Evolutionary conservation across 2,113 vertebrate species (phyloP), one percentile per base, ranked within the genome.

Genomic region (Propithecus coquereli): DNA sequence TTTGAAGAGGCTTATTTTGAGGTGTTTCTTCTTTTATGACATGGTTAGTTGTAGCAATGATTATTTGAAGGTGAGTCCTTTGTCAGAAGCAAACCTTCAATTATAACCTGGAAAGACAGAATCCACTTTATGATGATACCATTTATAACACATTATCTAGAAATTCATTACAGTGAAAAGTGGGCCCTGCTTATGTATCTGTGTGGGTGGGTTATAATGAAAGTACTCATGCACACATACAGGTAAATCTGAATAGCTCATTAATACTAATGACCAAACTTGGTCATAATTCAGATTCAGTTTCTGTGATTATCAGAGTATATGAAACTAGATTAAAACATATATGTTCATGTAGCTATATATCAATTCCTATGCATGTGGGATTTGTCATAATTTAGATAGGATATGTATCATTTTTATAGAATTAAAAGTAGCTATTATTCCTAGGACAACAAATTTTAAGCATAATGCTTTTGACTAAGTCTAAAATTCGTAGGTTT

Each of bases 1-100:
- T 96, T 40, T 71, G 34, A 85, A 91, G 71, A 94, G 11, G 37
- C 90, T 92, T 94, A 84, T 92, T 91, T 95, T 83, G 30, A 92
- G 57, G 37, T 57, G 79, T 66, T 65, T 94, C 34, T 93, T 89
- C 52, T 94, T 90, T 94, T 76, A 47, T 90, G 81, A 74, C 57
- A 80, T 37, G 34, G 16, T 71, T 86, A 81, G 3, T 73, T 87
- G 65, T 87, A 90, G 30, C 17, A 93, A 65, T 87, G 73, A 92
- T 94, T 90, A 90, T 79, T 87, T 97, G 91, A 91, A 82, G 61
- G 52, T 65, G 40, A 92, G 14, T 92, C 6, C 43, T 88, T 91
- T 81, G 37, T 89, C 30, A 73, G 79, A 71, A 77, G 27, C n/a
- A 92, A 95, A 30, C 13, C 8, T 47, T 20, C 65, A 90, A 37